phyloP scores from a whole-genome alignment of 2,113 vertebrate species.

The Brachyhypopomus gauderio region DNA sequence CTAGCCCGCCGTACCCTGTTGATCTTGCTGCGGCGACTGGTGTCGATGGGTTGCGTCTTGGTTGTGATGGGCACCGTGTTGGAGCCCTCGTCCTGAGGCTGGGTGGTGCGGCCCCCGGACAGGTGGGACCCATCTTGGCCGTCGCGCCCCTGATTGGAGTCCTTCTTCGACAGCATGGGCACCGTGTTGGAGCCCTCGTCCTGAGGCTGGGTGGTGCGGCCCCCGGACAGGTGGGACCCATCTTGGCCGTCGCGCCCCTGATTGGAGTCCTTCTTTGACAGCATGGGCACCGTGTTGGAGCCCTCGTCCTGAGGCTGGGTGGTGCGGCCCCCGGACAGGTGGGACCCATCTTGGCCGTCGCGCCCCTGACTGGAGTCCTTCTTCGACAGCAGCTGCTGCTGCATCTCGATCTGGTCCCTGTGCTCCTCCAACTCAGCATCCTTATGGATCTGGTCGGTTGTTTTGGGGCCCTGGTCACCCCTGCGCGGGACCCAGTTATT shows the following conservation, averaged over 20 bases:
- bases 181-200: too few relatives aligned
- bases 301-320: conserved; percentile 87
- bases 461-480: conserved; percentile 95
- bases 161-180: too few relatives aligned
- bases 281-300: conserved; percentile 96
- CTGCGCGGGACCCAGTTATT: conserved; percentile 93
- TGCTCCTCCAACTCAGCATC: conserved; percentile 95
- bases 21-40: conserved; percentile 89
- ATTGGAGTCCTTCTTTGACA: too few relatives aligned
- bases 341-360: conserved; percentile 48
- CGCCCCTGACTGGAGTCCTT: conserved; percentile 72
- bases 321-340: conserved; percentile 61
- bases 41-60: conserved; percentile 90
- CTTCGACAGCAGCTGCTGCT: conserved; percentile 89
- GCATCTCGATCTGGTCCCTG: conserved; percentile 90
- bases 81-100: too few relatives aligned
- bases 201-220: too few relatives aligned
- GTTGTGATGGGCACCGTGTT: conserved; percentile 95
- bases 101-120: too few relatives aligned
- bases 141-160: too few relatives aligned
- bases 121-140: too few relatives aligned
- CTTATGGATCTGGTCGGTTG: conserved; percentile 97
- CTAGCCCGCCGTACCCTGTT: conserved; percentile 81
- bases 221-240: too few relatives aligned
- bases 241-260: too few relatives aligned